A percentile compares a stretch with the other conserved stretches of the same genome.
phyloP scores from a whole-genome alignment of 1,140 invertebrate genomes.

The Drosophila virilis region DNA sequence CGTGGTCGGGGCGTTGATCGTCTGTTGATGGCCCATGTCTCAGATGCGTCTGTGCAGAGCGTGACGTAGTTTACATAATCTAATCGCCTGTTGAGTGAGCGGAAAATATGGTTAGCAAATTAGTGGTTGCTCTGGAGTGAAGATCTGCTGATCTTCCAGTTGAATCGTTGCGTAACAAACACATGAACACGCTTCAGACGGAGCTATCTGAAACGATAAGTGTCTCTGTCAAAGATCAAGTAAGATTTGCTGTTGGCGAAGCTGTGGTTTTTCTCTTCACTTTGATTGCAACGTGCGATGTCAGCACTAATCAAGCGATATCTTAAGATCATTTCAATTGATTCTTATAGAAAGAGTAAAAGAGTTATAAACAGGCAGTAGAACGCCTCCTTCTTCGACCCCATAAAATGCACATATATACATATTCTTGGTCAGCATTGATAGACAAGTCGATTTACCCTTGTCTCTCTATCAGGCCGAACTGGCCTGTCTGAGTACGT shows the following conservation, averaged over 20 bases:
- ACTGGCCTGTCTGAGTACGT: no score
- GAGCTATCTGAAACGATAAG: constrained; percentile 7
- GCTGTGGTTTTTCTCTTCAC: neutral
- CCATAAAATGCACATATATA: no score
- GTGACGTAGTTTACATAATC: constrained; percentile 64
- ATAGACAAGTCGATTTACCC: no score
- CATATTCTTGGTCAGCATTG: no score
- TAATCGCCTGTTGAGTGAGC: constrained; percentile 62
- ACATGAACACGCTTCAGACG: neutral
- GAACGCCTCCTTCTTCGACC: no score
- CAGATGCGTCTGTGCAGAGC: constrained; percentile 28
- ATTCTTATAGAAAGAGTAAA: no score
- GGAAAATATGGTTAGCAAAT: constrained; percentile 65
- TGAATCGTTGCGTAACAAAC: constrained; percentile 23
- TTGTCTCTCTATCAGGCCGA: no score
- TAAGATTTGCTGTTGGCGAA: neutral
- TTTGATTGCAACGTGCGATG: neutral
- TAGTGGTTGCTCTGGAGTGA: constrained; percentile 25
- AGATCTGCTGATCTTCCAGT: constrained; percentile 3
- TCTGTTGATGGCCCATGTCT: constrained; percentile 25
- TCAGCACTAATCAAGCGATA: neutral
- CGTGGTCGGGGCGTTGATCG: constrained; percentile 41
- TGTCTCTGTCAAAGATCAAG: constrained; percentile 26
- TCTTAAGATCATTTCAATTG: neutral
- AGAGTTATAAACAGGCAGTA: no score